Conservation (phyloP, 1,140 invertebrate species). For the Calliphora vicina region DNA sequence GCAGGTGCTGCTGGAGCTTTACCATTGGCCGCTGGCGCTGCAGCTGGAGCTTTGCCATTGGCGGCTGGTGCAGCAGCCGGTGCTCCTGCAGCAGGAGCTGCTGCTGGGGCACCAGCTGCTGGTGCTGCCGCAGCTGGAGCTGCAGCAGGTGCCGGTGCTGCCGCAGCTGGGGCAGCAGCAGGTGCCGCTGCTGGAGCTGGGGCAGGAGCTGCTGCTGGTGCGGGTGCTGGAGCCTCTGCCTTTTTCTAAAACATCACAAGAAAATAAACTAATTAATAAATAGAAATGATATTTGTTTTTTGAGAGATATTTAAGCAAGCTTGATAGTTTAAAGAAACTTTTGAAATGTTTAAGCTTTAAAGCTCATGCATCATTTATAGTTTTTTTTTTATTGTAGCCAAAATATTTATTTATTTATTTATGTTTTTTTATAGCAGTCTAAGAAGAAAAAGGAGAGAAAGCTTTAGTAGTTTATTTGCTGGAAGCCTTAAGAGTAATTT, state of each 20-base stretch:
- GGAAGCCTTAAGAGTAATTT: neutral
- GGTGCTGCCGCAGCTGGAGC: slow-evolving; percentile 39
- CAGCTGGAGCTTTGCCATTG: neutral
- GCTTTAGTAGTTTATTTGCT: neutral
- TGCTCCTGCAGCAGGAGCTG: slow-evolving; percentile 31
- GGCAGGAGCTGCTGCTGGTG: slow-evolving; percentile 36
- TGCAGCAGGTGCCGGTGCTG: slow-evolving; percentile 40
- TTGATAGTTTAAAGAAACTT: neutral
- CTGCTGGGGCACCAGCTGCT: slow-evolving; percentile 22
- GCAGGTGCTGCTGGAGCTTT: slow-evolving; percentile 29
- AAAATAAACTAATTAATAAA: slow-evolving; percentile 11
- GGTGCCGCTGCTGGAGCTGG: slow-evolving; percentile 46
- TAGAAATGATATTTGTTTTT: neutral
- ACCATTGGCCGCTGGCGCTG: slow-evolving; percentile 26
- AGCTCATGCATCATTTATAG: neutral
- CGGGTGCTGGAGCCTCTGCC: slow-evolving; percentile 45
- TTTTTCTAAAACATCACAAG: slow-evolving; percentile 38
- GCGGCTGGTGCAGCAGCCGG: slow-evolving; percentile 14
- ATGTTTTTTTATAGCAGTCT: neutral
- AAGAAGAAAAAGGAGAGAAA: neutral
- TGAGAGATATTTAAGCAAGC: neutral
- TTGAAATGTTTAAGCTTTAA: neutral
- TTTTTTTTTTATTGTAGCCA: neutral
- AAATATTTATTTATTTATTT: slow-evolving; percentile 1
- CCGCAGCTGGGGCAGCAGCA: slow-evolving; percentile 43